phyloP scores from a whole-genome alignment of 2,113 vertebrate genomes.

The Sapajus apella region DNA sequence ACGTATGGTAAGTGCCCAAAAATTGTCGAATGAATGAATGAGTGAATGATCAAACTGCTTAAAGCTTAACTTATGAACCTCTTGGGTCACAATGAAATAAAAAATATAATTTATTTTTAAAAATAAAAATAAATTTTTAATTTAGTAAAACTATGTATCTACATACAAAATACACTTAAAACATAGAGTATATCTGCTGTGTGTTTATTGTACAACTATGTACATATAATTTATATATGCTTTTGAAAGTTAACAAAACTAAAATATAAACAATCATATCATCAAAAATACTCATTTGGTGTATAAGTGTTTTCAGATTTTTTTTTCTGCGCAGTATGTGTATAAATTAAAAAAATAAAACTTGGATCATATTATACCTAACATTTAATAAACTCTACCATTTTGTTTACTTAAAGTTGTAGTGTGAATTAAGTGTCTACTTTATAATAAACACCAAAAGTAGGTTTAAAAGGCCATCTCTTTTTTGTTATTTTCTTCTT shows the following conservation, averaged over 20 bases:
- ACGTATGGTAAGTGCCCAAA: neutral
- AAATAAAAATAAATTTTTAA: neutral
- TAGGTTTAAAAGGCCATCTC: neutral
- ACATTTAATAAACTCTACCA: neutral
- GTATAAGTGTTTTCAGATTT: neutral
- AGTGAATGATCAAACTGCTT: neutral
- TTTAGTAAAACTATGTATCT: neutral
- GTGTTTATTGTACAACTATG: neutral
- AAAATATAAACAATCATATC: neutral
- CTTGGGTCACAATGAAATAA: neutral
- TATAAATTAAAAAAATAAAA: neutral
- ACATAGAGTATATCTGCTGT: neutral
- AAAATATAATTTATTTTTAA: neutral
- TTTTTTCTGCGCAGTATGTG: neutral
- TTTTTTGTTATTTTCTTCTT: neutral
- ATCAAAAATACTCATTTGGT: neutral
- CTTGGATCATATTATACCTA: neutral
- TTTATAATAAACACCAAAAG: neutral
- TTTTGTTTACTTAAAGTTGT: neutral
- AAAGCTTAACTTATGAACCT: neutral
- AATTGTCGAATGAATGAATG: neutral
- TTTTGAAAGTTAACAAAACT: neutral
- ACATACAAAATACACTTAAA: neutral
- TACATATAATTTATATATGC: neutral
- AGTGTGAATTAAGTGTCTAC: neutral